Evolutionary conservation across 2,888 invertebrate species (phyloP).

Genomic region (Dryadula phaetusa): DNA sequence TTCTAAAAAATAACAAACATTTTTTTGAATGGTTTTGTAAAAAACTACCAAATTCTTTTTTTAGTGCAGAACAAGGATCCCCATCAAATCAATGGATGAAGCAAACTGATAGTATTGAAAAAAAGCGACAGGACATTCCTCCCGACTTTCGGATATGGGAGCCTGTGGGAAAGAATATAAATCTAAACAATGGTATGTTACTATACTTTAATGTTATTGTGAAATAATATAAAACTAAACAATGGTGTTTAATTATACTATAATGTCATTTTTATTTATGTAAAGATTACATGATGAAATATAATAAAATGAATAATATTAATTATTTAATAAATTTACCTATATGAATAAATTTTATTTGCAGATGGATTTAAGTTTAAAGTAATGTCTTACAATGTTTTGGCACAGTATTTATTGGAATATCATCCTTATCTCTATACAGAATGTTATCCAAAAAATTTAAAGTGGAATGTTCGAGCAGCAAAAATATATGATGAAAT

Average conservation of each 20-base stretch:
- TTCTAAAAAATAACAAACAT: too few species aligned
- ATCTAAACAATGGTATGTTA: slow-evolving; percentile 48
- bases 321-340: too few species aligned
- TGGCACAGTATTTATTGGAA: slow-evolving; percentile 92
- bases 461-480: slow-evolving; percentile 89
- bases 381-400: slow-evolving; percentile 93
- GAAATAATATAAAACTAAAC: slow-evolving; percentile 47
- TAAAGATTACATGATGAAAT: neutral
- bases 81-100: slow-evolving; percentile 32
- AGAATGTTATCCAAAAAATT: slow-evolving; percentile 79
- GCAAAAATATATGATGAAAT: slow-evolving; percentile 78
- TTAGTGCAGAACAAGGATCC: slow-evolving; percentile 37
- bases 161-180: slow-evolving; percentile 51
- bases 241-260: slow-evolving; percentile 45
- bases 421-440: slow-evolving; percentile 90
- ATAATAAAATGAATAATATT: too few species aligned
- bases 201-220: neutral
- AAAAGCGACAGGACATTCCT: slow-evolving; percentile 51
- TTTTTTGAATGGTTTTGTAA: too few species aligned
- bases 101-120: slow-evolving; percentile 40
- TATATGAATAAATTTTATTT: slow-evolving; percentile 42
- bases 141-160: slow-evolving; percentile 70
- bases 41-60: slow-evolving; percentile 2
- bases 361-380: slow-evolving; percentile 83
- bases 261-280: neutral